Percentiles rank a stretch among this genome's conserved stretches.
These are phyloP conservation scores for Ariopsis seemanni DNA, from an alignment of 2,113 vertebrate species.

Conservation along the genomic window DNA sequence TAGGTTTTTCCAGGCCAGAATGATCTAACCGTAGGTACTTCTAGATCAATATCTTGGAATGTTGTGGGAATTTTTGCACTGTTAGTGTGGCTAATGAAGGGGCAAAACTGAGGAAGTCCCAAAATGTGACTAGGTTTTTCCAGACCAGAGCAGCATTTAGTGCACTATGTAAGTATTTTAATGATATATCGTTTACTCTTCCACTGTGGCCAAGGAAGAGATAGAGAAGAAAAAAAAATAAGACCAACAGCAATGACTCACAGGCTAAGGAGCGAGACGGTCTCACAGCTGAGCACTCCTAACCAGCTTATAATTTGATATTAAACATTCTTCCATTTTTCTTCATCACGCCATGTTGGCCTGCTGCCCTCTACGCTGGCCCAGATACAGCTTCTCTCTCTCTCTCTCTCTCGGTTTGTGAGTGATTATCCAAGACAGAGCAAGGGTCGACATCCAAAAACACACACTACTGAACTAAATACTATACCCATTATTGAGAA, in stretches of 20 bases:
- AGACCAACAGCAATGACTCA: not conserved
- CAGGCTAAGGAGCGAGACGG: not conserved
- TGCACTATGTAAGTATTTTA: not conserved
- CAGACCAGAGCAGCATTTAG: too few species aligned
- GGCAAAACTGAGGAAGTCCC: too few species aligned
- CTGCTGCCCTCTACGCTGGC: not conserved
- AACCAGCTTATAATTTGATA: not conserved
- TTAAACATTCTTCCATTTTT: conserved; percentile 12
- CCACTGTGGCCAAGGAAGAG: not conserved
- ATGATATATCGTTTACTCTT: not conserved
- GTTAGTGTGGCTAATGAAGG: too few species aligned
- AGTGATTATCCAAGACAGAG: not conserved
- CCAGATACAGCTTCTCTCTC: not conserved
- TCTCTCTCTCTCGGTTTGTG: not conserved
- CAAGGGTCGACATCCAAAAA: not conserved
- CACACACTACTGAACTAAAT: not conserved
- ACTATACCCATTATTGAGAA: not conserved
- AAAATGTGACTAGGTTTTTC: too few species aligned
- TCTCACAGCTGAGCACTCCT: not conserved
- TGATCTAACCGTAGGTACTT: too few species aligned
- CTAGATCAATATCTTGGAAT: too few species aligned
- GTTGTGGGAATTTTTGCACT: too few species aligned
- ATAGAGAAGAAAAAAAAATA: not conserved
- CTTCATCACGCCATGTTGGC: conserved; percentile 4
- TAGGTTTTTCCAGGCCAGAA: too few species aligned